A percentile compares a stretch with the other conserved stretches of the same genome.
These are phyloP conservation scores for Harpalus rubripes DNA, from an alignment of 2,888 invertebrate species.

Conservation along the genomic window DNA sequence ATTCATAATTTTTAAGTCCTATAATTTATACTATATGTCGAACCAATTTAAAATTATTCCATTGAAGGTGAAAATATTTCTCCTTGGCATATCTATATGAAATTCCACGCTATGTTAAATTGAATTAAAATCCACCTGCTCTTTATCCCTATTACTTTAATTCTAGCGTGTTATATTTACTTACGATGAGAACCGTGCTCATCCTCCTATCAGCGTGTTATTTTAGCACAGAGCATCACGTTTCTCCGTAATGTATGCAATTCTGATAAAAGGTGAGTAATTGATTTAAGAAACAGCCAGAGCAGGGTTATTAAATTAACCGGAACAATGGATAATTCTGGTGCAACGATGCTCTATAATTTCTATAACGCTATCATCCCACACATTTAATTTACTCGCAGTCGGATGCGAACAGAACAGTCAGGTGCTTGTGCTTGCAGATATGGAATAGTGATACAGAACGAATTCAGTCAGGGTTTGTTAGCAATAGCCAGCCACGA, in stretches of 20 bases:
- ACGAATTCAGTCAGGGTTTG: conserved; percentile 48
- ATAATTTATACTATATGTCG: not conserved
- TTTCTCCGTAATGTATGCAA: conserved; percentile 65
- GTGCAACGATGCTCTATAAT: conserved; percentile 60
- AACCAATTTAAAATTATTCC: not conserved
- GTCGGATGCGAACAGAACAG: conserved; percentile 10
- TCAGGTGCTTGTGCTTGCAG: conserved; percentile 46
- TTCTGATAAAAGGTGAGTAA: conserved; percentile 66
- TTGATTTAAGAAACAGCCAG: conserved; percentile 63
- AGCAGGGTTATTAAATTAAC: conserved; percentile 64
- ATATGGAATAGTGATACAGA: conserved; percentile 27
- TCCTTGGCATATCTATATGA: not conserved
- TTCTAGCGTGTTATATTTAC: conserved; percentile 56
- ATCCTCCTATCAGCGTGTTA: conserved; percentile 9
- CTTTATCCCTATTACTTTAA: conserved; percentile 34
- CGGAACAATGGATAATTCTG: conserved; percentile 67
- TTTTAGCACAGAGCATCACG: conserved; percentile 52
- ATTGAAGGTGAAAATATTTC: not conserved
- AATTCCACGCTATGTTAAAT: not conserved
- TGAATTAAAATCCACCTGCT: conserved; percentile 24
- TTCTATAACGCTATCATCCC: conserved; percentile 60
- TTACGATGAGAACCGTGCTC: conserved; percentile 50
- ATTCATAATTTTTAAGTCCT: not conserved
- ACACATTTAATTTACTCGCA: conserved; percentile 57
- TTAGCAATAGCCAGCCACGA: conserved; percentile 27